Percentiles rank a stretch among this genome's conserved stretches.
phyloP scores from a whole-genome alignment of 1,140 invertebrate genomes.

The Acromyrmex echinatior region DNA sequence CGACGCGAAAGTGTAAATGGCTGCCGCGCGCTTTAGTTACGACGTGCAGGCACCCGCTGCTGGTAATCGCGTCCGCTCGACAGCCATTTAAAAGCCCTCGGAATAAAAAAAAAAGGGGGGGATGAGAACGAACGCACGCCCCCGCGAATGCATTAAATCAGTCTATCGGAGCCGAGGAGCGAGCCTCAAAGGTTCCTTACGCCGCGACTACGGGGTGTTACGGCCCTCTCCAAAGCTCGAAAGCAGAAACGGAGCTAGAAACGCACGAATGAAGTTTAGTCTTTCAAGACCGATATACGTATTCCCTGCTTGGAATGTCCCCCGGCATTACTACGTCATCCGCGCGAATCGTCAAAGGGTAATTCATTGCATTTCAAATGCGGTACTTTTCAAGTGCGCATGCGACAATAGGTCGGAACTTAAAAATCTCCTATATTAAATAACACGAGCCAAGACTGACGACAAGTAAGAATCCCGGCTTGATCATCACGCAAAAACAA shows the following conservation, averaged over 20 bases:
- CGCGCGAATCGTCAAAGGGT: conserved; percentile 53
- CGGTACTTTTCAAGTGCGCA: conserved; percentile 28
- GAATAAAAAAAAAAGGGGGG: conserved; percentile 45
- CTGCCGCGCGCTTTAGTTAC: conserved; percentile 39
- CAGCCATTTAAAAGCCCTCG: conserved; percentile 57
- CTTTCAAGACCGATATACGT: conserved; percentile 49
- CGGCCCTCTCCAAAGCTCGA: conserved; percentile 16
- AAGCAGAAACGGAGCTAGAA: conserved; percentile 12
- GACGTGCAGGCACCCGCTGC: conserved; percentile 24
- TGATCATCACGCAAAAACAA: conserved; percentile 20
- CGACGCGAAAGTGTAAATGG: conserved; percentile 58
- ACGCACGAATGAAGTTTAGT: conserved; percentile 54
- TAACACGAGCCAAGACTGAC: neutral
- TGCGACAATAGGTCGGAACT: conserved; percentile 40
- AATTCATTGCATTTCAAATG: conserved; percentile 56
- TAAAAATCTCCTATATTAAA: conserved; percentile 3
- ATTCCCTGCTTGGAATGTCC: conserved; percentile 24
- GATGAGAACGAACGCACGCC: conserved; percentile 18
- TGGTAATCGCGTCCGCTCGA: conserved; percentile 57
- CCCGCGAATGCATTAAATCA: conserved; percentile 60
- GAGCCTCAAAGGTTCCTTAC: conserved; percentile 56
- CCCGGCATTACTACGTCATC: conserved; percentile 42
- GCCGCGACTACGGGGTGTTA: neutral
- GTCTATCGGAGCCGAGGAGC: conserved; percentile 29
- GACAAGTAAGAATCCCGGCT: neutral